A percentile compares a stretch with the other conserved stretches of the same genome.
Conservation (phyloP, 2,888 invertebrate species). For the Drosophila vallismaia region DNA sequence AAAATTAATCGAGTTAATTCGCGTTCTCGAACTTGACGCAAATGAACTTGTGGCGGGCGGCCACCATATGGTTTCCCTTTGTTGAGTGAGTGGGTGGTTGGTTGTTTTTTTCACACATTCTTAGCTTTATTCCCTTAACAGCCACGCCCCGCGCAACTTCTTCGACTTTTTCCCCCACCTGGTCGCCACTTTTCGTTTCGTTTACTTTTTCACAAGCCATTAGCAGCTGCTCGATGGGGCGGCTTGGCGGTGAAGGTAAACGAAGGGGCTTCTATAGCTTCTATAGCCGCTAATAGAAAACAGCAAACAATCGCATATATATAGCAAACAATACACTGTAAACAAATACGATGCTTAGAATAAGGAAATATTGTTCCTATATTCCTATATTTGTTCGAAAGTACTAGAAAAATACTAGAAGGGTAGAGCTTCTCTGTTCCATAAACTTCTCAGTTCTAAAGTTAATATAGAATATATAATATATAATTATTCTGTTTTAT, state of each 20-base stretch:
- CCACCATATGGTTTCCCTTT: constrained; percentile 35
- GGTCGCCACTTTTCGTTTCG: constrained; percentile 8
- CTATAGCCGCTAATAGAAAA: constrained; percentile 36
- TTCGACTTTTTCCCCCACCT: constrained; percentile 16
- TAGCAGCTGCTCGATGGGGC: constrained; percentile 62
- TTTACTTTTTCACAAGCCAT: constrained; percentile 53
- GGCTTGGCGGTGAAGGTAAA: constrained; percentile 27
- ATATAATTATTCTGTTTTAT: too few relatives aligned
- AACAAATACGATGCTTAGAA: constrained; percentile 1
- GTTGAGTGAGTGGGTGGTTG: constrained; percentile 1
- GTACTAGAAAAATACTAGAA: too few relatives aligned
- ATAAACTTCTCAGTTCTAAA: too few relatives aligned
- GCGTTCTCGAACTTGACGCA: constrained; percentile 4
- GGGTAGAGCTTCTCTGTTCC: too few relatives aligned
- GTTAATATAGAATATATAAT: too few relatives aligned
- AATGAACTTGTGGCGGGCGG: constrained; percentile 19
- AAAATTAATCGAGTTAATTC: constrained; percentile 10
- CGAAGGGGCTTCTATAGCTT: constrained; percentile 32
- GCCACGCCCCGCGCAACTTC: constrained; percentile 1
- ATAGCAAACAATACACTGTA: constrained; percentile 14
- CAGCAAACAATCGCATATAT: constrained; percentile 14
- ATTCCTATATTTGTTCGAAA: too few relatives aligned
- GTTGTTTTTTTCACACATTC: constrained; percentile 29
- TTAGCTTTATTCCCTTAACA: constrained; percentile 27
- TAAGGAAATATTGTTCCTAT: too few relatives aligned